Conservation (phyloP, 2,113 vertebrate genomes). For the Sialia sialis region DNA sequence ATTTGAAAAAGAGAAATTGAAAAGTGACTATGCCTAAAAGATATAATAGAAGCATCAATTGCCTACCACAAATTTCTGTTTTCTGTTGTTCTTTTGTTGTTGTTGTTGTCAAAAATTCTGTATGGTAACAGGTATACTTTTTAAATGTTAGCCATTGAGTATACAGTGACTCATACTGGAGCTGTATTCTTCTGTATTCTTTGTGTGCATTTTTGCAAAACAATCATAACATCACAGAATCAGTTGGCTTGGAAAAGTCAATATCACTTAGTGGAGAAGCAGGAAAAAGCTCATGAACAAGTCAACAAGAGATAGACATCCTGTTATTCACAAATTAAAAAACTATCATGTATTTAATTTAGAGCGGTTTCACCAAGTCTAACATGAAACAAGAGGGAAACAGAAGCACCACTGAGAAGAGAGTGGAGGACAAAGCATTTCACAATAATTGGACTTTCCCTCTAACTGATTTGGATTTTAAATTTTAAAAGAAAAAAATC, state of each 20-base stretch:
- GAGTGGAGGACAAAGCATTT: not conserved
- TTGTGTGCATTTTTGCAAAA: not conserved
- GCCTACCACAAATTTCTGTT: not conserved
- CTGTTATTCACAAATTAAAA: not conserved
- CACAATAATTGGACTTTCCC: not conserved
- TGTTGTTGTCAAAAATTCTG: not conserved
- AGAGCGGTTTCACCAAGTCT: not conserved
- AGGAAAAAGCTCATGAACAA: not conserved
- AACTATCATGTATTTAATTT: not conserved
- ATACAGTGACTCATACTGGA: not conserved
- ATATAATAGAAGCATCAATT: not conserved
- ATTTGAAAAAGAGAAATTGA: not conserved
- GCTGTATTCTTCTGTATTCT: not conserved
- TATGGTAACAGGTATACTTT: not conserved
- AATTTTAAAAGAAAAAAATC: not conserved
- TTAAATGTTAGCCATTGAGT: not conserved
- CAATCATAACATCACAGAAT: not conserved
- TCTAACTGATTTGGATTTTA: constrained; percentile 2
- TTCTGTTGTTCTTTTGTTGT: not conserved
- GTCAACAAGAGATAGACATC: not conserved
- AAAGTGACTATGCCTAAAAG: not conserved
- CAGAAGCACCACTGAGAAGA: constrained; percentile 11
- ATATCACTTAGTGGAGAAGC: not conserved
- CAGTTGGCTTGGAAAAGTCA: not conserved
- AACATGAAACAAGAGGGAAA: constrained; percentile 2